Evolutionary conservation across 1,140 invertebrate genomes (phyloP), one percentile per base, ranked within the genome.

Genomic region (Ctenoplectra terminalis): DNA sequence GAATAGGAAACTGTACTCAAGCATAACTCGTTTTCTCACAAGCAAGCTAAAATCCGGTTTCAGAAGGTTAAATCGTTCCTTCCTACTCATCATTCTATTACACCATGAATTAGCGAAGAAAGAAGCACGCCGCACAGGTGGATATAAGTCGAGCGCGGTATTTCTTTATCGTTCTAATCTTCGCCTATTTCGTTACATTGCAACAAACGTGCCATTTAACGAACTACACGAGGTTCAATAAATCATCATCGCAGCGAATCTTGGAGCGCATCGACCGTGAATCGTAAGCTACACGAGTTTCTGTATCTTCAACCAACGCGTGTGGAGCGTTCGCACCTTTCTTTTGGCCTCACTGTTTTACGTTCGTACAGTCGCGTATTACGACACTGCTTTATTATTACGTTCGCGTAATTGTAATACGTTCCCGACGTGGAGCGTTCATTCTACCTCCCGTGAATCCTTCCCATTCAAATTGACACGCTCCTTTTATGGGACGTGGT

Each of bases 391-490:
- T 54, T 70, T 71, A 72, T 79, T 61, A 60, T 79, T 50, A 60
- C 43, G 43, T 60, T 50, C 8, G 17, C 3, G 34, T 31, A 43
- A 79, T 50, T 63, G 56, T 43, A 72, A 52, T 43, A 52, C 31
- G 31, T 74, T 37, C 4, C 4, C 15, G 17, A 43, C 31, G 20
- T 17, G n/a, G 15, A 7, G 23, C 3, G 29, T 3, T 29, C n/a
- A 2, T 15, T 17, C 20, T 48, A 17, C n/a, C 2, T 40, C 34
- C 29, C 20, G 43, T 26, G 76, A 29, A 63, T 72, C 67, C 58
- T 52, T 73, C 40, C 40, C 69, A 80, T 80, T 73, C 58, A 63
- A 73, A 80, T 80, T 73, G 77, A 80, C 58, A 61, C 77, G 58
- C 46, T 73, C 77, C 77, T 80, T 80, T 54, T 80, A 80, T 6